A percentile compares a stretch with the other conserved stretches of the same genome.
phyloP scores from a whole-genome alignment of 2,888 invertebrate genomes.

The Sphinx pinastri region DNA sequence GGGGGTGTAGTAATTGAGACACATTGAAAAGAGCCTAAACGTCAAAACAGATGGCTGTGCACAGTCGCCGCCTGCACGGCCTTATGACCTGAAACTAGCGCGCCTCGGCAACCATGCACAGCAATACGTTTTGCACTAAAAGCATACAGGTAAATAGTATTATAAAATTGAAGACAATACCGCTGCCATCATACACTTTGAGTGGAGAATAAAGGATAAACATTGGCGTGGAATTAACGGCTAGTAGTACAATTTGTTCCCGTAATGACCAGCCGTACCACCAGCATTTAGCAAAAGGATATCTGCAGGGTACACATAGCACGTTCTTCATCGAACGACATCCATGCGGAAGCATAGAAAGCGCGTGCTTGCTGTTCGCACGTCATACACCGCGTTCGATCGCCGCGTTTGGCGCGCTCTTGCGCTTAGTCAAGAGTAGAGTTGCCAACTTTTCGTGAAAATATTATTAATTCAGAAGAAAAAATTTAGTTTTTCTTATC shows the following conservation, averaged over 20 bases:
- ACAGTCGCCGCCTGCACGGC: background rate
- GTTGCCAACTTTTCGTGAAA: too few relatives aligned
- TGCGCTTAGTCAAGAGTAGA: background rate
- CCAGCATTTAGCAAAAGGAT: background rate
- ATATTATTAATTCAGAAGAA: too few relatives aligned
- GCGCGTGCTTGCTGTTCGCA: background rate
- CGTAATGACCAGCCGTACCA: background rate
- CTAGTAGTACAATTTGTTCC: background rate
- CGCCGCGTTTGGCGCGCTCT: background rate
- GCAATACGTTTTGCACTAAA: slow-evolving; percentile 15
- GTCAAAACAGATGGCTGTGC: slow-evolving; percentile 10
- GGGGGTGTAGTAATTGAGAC: background rate
- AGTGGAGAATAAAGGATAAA: background rate
- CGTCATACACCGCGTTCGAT: background rate
- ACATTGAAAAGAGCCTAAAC: slow-evolving; percentile 11
- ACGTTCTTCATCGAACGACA: slow-evolving; percentile 18
- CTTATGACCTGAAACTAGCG: too few relatives aligned
- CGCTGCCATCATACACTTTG: slow-evolving; percentile 34
- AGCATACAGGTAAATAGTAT: background rate
- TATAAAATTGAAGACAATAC: background rate
- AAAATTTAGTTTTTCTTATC: too few relatives aligned
- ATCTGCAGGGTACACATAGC: slow-evolving; percentile 12
- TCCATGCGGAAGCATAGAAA: slow-evolving; percentile 27
- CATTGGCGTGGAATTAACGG: background rate
- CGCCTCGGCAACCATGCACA: background rate